Conservation (phyloP, 2,797 vertebrate genomes). For the Anolis apletophallus region DNA sequence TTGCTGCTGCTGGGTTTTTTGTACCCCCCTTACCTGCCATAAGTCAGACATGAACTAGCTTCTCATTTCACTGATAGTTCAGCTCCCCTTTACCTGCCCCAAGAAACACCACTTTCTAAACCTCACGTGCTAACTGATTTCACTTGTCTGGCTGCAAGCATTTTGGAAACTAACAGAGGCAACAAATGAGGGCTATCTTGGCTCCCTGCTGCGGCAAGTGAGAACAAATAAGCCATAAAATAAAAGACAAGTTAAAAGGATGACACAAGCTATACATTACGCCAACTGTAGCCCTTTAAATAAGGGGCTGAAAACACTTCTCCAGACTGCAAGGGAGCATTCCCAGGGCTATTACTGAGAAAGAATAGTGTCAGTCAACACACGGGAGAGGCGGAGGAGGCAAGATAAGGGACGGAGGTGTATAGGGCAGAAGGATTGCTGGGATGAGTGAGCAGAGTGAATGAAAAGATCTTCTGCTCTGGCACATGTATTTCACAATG, state of each 20-base stretch:
- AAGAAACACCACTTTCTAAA: neutral
- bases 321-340: neutral
- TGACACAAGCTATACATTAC: conserved; percentile 20
- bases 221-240: conserved; percentile 31
- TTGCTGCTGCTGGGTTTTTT: neutral
- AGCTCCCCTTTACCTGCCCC: neutral
- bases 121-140: neutral
- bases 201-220: conserved; percentile 11
- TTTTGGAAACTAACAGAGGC: neutral
- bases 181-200: conserved; percentile 36
- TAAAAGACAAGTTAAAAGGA: conserved; percentile 17
- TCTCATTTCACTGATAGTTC: neutral
- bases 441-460: neutral
- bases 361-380: neutral
- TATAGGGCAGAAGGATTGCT: neutral
- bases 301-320: neutral
- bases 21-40: neutral
- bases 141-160: neutral
- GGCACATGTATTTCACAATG: neutral
- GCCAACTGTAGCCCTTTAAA: conserved; percentile 10
- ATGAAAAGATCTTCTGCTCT: neutral
- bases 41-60: too few species aligned
- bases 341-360: neutral
- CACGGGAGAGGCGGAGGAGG: neutral
- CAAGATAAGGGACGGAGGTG: neutral